Base-by-base conservation (phyloP, 35 echinoderm and acorn worm species). In the Nesometra sesokonis region DNA sequence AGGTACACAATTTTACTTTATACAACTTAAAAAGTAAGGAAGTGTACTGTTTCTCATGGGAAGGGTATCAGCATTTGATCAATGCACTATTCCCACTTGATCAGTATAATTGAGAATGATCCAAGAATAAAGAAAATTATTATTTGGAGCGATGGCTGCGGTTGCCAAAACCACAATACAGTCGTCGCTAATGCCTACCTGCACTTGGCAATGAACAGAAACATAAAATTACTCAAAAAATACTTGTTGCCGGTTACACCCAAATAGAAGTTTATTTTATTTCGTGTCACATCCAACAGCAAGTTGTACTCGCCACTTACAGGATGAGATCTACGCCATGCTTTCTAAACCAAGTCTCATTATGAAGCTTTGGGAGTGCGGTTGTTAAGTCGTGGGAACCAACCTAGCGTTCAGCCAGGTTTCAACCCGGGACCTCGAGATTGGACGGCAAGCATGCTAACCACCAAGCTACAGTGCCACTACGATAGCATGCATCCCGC, bases 1-100 rank as follows among this genome's bases (percentile, higher is more conserved):
- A 57, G 23, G 37, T 89, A 7, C 87, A 89, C 40, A 82, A 89
- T 79, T 89, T 89, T 35, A 89, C 87, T 89, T 0, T 89, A 57
- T 43, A 37, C n/a, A 89, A 23, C 31, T 89, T 3, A 34, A 82
- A 3, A 32, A 80, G 27, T 37, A 81, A 89, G 27, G 87, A 82
- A 5, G 87, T 36, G 1, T 89, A 83, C 40, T 89, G 87, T 32
- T 77, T 83, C 32, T 0, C 33, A n/a, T 86, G 84, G 84, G 31
- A 76, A 52, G 84, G 77, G 32, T 17, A 38, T 33, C 46, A 86
- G 9, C 19, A 86, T 86, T 29, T 89, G 35, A 27, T 23, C 27
- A 33, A 39, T 82, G 87, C 82, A 0, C 40, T 89, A 0, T 89
- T 89, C 11, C 34, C 77, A 32, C 78, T 34, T 77, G 77, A 77